A percentile compares a stretch with the other conserved stretches of the same genome.
Conservation (phyloP, 2,113 vertebrate species). For the Pao palembangensis region DNA sequence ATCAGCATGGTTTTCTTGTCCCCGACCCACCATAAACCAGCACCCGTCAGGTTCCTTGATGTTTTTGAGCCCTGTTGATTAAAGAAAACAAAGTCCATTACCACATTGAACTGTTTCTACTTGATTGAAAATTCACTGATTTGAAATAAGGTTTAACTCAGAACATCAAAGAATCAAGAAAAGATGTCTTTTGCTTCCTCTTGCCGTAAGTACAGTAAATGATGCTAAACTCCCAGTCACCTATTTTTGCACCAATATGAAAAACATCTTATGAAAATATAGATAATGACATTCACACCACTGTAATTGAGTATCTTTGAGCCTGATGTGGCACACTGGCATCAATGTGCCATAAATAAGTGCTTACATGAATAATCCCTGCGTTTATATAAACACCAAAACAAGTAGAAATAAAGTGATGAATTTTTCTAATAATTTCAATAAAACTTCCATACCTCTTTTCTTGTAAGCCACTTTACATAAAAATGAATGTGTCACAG, state of each 20-base stretch:
- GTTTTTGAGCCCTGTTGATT: slow-evolving; percentile 55
- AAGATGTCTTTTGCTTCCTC: too few species aligned
- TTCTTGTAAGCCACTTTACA: not conserved
- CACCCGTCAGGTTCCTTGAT: slow-evolving; percentile 45
- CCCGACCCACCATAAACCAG: slow-evolving; percentile 35
- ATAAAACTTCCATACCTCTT: slow-evolving; percentile 42
- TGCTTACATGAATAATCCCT: not conserved
- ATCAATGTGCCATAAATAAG: not conserved
- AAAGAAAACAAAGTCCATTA: slow-evolving; percentile 52
- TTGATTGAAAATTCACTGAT: too few species aligned
- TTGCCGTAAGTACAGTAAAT: slow-evolving; percentile 35
- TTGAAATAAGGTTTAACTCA: too few species aligned
- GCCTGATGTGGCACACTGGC: too few species aligned
- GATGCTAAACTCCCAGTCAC: slow-evolving; percentile 16
- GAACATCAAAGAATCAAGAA: too few species aligned
- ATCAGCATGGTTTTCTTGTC: slow-evolving; percentile 53
- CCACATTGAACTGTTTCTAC: slow-evolving; percentile 13
- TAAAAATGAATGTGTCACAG: not conserved
- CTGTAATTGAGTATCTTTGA: slow-evolving; percentile 11
- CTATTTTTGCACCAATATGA: slow-evolving; percentile 22
- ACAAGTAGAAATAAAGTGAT: not conserved
- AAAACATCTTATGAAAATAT: slow-evolving; percentile 44
- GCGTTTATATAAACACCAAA: too few species aligned
- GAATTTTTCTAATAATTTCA: not conserved
- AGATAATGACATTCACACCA: slow-evolving; percentile 31